Evolutionary conservation across 2,797 vertebrate genomes (phyloP), one percentile per base, ranked within the genome.

Genomic region (Sebastes nivosus): DNA sequence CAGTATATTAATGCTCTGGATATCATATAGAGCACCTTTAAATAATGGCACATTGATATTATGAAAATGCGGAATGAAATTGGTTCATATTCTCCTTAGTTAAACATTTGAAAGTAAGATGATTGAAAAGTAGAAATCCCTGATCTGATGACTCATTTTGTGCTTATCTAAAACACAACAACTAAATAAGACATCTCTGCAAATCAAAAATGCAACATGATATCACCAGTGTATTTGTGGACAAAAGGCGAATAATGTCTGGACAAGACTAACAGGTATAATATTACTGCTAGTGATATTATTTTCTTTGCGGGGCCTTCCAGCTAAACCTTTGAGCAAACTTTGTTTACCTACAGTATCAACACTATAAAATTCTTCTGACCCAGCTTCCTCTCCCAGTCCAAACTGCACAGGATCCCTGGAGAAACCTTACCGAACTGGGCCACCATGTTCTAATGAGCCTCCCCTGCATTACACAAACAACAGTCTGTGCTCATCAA

Each of bases 351-450:
- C 70, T 25, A n/a, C 32, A 72, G 57, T 42, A 20, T 63, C 27
- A 83, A 75, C 68, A 61, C 73, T 34, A 54, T 54, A 50, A 10
- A 30, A 64, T 66, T 77, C 3, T 18, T 72, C 29, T 81, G 70
- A 79, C 74, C 73, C 63, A 80, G 72, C 63, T 83, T 77, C 58
- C 38, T 64, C 67, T 68, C 46, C 27, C 61, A n/a, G 55, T 60
- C 60, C 63, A 75, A 73, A 70, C 74, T 59, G 58, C 76, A 11
- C 18, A 61, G 67, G 29, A 60, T 89, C 81, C 81, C 89, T 2
- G 54, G 87, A 85, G 82, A 58, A 81, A 22, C 59, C 42, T 32
- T 4, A 24, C 52, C 81, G 65, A 92, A 87, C 75, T 87, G 86
- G 75, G 77, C 77, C 83, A 81, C 66, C 50, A 8, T 78, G 76